Evolutionary conservation across 1,140 invertebrate species (phyloP), one percentile per base, ranked within the genome.

Genomic region (Camponotus vicinus): DNA sequence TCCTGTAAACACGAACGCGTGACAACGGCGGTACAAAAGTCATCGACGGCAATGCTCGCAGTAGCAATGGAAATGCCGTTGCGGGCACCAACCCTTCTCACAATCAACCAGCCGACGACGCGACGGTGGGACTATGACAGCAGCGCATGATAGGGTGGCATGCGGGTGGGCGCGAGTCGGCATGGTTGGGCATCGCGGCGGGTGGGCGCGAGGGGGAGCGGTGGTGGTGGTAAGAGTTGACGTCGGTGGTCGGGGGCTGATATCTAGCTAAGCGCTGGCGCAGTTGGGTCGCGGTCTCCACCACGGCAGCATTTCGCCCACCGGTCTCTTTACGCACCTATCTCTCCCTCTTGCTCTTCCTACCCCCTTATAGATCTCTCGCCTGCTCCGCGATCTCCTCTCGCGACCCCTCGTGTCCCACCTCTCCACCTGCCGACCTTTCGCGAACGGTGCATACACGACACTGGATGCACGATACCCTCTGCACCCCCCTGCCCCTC

Each of bases 181-280:
- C 49, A 80, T 76, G 63, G 86, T 70, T 76, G 66, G 78, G 86
- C 75, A 77, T 61, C 57, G 86, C 59, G 9, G 37, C 27, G 83
- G n/a, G 55, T 66, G 59, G 6, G 27, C 27, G 27, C 78, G 61
- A 86, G 15, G 9, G 63, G 77, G n/a, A 80, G 75, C 4, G 57
- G 92, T 73, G 91, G 92, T 90, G 90, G 92, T 88, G 91, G 91
- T 91, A 93, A 92, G 88, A 55, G 79, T 85, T 73, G 86, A 27
- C 82, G 87, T 57, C 69, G 84, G 89, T 90, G 82, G 88, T 92
- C 88, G 89, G 91, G 91, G 92, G 92, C 71, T 91, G 93, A 92
- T 93, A 93, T 93, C 90, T 91, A 87, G 92, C 92, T 93, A 93
- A 94, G 93, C 93, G 92, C 92, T 92, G 90, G 92, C 92, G 93